A percentile compares a stretch with the other conserved stretches of the same genome.
Conservation (phyloP, 1,140 invertebrate species). For the Aphidius ervi region DNA sequence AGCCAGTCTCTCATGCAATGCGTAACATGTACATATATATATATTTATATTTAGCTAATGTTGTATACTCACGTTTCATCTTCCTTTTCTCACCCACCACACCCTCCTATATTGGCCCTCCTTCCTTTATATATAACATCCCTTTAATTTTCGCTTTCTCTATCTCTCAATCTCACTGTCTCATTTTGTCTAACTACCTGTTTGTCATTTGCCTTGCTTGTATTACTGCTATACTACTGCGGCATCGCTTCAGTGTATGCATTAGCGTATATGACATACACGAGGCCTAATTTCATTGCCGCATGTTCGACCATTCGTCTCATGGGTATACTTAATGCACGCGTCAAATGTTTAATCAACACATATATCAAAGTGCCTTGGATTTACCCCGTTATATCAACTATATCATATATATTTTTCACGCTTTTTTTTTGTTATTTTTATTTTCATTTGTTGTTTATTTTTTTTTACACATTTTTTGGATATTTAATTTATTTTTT, state of each 20-base stretch:
- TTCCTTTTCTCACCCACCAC: no score
- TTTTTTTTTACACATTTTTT: not conserved
- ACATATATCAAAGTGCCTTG: not conserved
- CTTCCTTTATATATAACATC: no score
- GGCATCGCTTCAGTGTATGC: conserved; percentile 11
- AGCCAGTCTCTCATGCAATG: conserved; percentile 7
- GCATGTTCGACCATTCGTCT: conserved; percentile 5
- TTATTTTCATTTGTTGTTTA: no score
- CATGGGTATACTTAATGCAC: conserved; percentile 15
- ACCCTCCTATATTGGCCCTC: no score
- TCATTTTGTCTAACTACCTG: no score
- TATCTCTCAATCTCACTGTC: not conserved
- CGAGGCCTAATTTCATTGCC: conserved; percentile 21
- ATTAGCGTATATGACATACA: conserved; percentile 16
- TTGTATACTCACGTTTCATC: no score
- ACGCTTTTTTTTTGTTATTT: no score
- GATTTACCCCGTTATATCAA: not conserved
- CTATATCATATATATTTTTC: no score
- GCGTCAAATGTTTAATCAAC: conserved; percentile 19
- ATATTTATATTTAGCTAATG: no score
- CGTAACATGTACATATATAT: not conserved
- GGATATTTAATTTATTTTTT: no score
- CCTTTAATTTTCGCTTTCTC: not conserved
- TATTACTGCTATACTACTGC: not conserved
- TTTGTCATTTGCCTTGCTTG: no score